Evolutionary conservation across 2,113 vertebrate genomes (phyloP).

Genomic region (Oreochromis spilurus): DNA sequence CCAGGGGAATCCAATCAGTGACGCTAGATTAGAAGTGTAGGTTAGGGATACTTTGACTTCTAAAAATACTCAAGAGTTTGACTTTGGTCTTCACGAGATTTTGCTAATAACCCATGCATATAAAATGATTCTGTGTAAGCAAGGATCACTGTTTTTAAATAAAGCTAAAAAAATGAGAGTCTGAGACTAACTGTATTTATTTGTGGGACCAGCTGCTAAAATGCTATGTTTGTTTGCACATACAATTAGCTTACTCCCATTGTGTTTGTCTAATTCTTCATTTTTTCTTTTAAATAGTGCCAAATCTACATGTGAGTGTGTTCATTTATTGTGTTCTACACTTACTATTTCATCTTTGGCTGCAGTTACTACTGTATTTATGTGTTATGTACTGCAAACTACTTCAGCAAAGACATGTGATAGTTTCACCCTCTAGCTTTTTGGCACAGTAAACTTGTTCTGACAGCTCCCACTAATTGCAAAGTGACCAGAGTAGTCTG

Average conservation of each 20-base stretch:
- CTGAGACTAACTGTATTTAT: not conserved
- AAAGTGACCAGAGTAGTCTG: not conserved
- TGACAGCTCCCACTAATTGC: conserved; percentile 19
- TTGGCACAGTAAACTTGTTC: conserved; percentile 22
- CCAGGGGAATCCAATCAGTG: not conserved
- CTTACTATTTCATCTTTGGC: not conserved
- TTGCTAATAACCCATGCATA: not conserved
- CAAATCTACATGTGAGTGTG: not conserved
- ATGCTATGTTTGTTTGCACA: not conserved
- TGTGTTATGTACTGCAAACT: conserved; percentile 1
- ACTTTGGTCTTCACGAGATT: not conserved
- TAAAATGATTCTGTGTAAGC: not conserved
- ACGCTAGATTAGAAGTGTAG: not conserved
- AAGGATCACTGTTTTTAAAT: not conserved
- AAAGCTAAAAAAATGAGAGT: not conserved
- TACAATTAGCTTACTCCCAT: not conserved
- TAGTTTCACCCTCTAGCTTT: not conserved
- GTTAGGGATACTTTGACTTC: not conserved
- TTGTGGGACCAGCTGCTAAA: not conserved
- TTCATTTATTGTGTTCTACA: not conserved
- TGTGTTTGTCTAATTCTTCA: not conserved
- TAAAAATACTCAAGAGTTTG: not conserved
- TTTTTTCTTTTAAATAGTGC: not conserved
- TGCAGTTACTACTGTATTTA: not conserved
- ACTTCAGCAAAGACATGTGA: not conserved